These are phyloP conservation scores for Anguilla pacifica DNA, from an alignment of 2,797 vertebrate species.

Conservation along the genomic window DNA sequence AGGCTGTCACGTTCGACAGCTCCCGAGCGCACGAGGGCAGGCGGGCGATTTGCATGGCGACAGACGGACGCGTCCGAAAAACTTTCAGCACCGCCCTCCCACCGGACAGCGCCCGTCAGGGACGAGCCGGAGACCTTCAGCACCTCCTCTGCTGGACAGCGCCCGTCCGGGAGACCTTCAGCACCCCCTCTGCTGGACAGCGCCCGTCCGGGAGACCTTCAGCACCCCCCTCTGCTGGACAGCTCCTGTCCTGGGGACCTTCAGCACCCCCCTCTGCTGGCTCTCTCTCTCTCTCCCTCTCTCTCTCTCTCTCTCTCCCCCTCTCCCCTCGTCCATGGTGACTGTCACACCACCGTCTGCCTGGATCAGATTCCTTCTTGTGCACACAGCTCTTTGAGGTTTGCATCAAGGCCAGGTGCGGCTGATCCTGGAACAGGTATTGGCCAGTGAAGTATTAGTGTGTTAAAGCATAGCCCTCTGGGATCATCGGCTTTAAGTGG, in stretches of 20 bases:
- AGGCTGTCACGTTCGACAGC: slow-evolving; percentile 58
- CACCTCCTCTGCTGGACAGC: slow-evolving; percentile 34
- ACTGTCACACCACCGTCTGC: background rate
- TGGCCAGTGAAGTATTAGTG: background rate
- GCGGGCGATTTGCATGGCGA: background rate
- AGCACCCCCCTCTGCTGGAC: too few relatives aligned
- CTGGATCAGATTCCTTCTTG: background rate
- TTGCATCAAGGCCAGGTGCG: background rate
- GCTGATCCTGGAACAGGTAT: background rate
- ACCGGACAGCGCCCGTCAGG: slow-evolving; percentile 40
- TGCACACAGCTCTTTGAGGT: background rate
- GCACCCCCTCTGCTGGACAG: slow-evolving; percentile 44
- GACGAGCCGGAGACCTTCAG: slow-evolving; percentile 26
- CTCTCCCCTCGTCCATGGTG: slow-evolving; percentile 38
- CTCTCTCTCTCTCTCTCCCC: background rate
- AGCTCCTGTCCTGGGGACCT: background rate
- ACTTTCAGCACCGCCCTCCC: slow-evolving; percentile 39
- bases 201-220: slow-evolving; percentile 18
- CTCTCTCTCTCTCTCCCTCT: background rate
- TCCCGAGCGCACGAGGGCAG: slow-evolving; percentile 56
- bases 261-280: slow-evolving; percentile 38
- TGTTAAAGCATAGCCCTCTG: background rate
- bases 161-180: slow-evolving; percentile 30
- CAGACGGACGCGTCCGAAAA: background rate
- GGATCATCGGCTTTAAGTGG: background rate